Conservation (phyloP, 2,888 invertebrate species). For the Patella pellucida region DNA sequence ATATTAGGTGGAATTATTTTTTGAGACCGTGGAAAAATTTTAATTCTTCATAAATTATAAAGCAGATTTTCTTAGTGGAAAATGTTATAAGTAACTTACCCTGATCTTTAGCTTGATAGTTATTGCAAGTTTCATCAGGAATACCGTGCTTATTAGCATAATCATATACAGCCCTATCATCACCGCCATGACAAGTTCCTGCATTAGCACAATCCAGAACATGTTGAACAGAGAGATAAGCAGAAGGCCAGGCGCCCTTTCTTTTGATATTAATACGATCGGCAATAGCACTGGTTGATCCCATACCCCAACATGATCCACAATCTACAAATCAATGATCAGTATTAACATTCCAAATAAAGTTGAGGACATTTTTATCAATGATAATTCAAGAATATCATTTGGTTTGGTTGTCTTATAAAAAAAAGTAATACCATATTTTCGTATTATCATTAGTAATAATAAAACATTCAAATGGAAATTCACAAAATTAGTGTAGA, state of each 20-base stretch:
- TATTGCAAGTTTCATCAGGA: slow-evolving; percentile 73
- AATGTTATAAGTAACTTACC: slow-evolving; percentile 48
- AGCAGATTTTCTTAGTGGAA: background rate
- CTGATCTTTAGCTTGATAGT: slow-evolving; percentile 73
- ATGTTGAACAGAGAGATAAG: slow-evolving; percentile 72
- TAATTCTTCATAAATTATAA: background rate
- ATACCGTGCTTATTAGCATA: slow-evolving; percentile 72
- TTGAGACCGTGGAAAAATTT: background rate
- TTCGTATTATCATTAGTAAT: too few relatives aligned
- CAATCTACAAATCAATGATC: slow-evolving; percentile 64
- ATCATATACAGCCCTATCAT: slow-evolving; percentile 67
- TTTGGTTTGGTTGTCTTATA: too few relatives aligned
- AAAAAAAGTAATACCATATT: too few relatives aligned
- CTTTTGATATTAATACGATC: slow-evolving; percentile 73
- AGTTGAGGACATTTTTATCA: too few relatives aligned
- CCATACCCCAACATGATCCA: slow-evolving; percentile 73
- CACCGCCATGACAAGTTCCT: slow-evolving; percentile 69
- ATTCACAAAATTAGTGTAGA: background rate
- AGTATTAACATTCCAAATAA: too few relatives aligned
- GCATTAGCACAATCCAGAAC: slow-evolving; percentile 72
- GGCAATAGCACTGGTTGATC: slow-evolving; percentile 72
- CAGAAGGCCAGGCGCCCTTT: slow-evolving; percentile 71
- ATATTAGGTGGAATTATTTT: too few relatives aligned
- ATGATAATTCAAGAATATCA: too few relatives aligned
- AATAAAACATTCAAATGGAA: too few relatives aligned